These are phyloP conservation scores for Chauna torquata DNA, from an alignment of 2,113 vertebrate species.

Conservation along the genomic window DNA sequence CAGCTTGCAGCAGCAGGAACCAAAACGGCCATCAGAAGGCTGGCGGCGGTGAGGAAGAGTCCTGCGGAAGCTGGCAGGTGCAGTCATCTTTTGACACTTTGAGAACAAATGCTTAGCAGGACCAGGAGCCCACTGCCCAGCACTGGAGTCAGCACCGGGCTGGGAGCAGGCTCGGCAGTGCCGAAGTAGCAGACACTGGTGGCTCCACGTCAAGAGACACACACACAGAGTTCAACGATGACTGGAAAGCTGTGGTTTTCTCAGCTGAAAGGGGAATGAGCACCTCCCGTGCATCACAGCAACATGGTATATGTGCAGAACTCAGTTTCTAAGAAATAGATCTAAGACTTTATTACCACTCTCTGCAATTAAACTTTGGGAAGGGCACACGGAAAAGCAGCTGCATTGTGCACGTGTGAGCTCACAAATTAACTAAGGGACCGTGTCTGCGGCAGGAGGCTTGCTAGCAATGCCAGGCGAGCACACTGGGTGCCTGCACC, in stretches of 20 bases:
- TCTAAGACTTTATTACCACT: background rate
- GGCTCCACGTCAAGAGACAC: accelerated
- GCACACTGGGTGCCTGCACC: too few species aligned
- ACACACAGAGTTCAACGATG: accelerated
- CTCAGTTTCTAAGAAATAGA: background rate
- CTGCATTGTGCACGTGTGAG: accelerated
- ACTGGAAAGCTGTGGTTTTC: background rate
- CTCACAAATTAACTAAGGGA: background rate
- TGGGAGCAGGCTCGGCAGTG: too few species aligned
- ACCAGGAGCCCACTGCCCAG: background rate
- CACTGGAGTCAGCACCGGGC: too few species aligned
- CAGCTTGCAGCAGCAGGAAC: background rate
- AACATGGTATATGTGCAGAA: background rate
- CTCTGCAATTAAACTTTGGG: background rate
- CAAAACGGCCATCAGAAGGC: accelerated
- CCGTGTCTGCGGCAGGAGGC: background rate
- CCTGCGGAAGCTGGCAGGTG: background rate
- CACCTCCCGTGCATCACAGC: background rate
- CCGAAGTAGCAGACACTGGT: too few species aligned
- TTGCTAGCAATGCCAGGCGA: background rate
- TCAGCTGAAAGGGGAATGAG: background rate
- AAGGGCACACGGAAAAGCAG: background rate
- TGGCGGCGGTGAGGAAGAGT: background rate
- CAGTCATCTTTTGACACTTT: background rate
- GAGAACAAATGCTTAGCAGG: background rate